phyloP scores from a whole-genome alignment of 2,888 invertebrate species.

The Luperina testacea region DNA sequence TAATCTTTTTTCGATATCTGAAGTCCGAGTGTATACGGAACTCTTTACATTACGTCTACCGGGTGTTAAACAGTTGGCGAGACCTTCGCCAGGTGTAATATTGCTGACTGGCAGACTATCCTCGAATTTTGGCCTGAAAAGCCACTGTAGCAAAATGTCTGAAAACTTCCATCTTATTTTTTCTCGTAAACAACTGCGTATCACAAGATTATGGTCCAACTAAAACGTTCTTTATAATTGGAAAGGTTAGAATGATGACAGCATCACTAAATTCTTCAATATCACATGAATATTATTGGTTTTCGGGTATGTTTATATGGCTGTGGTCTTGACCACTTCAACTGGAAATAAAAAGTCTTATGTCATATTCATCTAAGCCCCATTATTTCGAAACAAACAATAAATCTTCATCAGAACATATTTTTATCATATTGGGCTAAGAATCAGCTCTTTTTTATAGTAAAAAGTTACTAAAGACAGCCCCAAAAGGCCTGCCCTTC shows the following conservation, averaged over 20 bases:
- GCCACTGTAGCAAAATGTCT: slow-evolving; percentile 1
- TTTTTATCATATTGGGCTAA: neutral
- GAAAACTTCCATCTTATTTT: neutral
- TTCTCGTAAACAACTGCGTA: slow-evolving; percentile 4
- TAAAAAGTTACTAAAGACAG: neutral
- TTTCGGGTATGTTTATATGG: neutral
- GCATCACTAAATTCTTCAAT: neutral
- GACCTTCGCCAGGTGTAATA: slow-evolving; percentile 13
- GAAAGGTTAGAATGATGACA: slow-evolving; percentile 15
- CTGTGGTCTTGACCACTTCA: neutral
- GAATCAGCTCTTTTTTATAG: neutral
- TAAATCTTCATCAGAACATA: neutral
- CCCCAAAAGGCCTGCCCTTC: fast-evolving
- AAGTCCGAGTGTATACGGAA: neutral
- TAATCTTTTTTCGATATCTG: neutral
- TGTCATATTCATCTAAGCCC: neutral
- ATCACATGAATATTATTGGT: neutral
- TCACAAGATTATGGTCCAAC: neutral
- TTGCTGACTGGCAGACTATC: neutral
- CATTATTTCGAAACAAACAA: neutral
- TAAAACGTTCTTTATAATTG: neutral
- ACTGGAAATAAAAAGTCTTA: neutral
- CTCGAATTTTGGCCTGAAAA: neutral
- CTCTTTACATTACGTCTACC: neutral
- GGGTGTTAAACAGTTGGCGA: slow-evolving; percentile 12